phyloP scores from a whole-genome alignment of 1,140 invertebrate species.

The Arion vulgaris region DNA sequence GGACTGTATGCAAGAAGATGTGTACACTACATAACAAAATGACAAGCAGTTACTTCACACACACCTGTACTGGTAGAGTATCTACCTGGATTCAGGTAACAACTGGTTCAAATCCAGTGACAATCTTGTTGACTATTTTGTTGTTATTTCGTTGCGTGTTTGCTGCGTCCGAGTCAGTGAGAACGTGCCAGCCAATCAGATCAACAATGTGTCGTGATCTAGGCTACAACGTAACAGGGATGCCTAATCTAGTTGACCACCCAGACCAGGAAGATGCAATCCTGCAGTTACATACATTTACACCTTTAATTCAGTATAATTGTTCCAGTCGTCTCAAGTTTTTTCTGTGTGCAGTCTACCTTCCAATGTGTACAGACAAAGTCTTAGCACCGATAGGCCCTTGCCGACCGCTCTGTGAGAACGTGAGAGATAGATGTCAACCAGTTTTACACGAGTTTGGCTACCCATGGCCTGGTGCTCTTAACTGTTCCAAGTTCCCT shows the following conservation, averaged over 20 bases:
- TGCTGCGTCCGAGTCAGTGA: constrained; percentile 54
- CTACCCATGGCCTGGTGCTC: constrained; percentile 89
- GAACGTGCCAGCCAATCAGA: constrained; percentile 84
- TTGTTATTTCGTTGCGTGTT: background rate
- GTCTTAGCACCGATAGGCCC: constrained; percentile 89
- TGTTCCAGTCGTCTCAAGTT: constrained; percentile 91
- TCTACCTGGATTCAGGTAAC: background rate
- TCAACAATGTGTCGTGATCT: constrained; percentile 88
- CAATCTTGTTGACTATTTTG: background rate
- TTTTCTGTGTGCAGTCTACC: constrained; percentile 94
- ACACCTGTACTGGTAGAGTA: no score
- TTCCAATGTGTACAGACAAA: constrained; percentile 96
- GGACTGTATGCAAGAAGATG: no score
- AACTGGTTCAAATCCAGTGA: background rate
- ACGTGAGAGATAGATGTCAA: constrained; percentile 85
- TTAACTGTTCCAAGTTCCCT: constrained; percentile 92
- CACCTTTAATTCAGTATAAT: constrained; percentile 91
- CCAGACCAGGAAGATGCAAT: constrained; percentile 89
- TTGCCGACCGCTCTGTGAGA: constrained; percentile 90
- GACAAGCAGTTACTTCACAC: no score
- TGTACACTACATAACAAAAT: no score
- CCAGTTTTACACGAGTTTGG: constrained; percentile 91
- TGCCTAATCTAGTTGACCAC: constrained; percentile 91
- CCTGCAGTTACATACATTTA: constrained; percentile 88
- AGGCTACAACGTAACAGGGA: constrained; percentile 91